These are phyloP conservation scores for Pelosia muscerda DNA, from an alignment of 2,888 invertebrate genomes.

Conservation along the genomic window DNA sequence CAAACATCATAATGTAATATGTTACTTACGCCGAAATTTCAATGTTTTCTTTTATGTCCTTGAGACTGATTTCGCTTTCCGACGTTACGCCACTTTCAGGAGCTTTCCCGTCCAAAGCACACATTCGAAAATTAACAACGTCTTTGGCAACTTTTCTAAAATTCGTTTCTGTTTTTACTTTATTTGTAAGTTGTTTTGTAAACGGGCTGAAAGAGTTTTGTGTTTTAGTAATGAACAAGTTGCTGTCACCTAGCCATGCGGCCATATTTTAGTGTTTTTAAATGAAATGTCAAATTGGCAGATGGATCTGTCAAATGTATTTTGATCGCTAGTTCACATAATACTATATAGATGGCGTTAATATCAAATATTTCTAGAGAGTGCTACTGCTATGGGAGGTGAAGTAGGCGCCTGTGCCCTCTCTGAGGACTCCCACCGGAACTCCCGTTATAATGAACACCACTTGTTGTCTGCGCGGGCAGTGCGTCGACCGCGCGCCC, in stretches of 20 bases:
- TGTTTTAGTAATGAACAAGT: constrained; percentile 49
- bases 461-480: constrained; percentile 84
- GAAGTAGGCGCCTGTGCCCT: constrained; percentile 70
- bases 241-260: constrained; percentile 75
- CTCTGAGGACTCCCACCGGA: constrained; percentile 78
- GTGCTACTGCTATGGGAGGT: constrained; percentile 62
- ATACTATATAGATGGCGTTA: constrained; percentile 70
- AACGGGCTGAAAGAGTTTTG: constrained; percentile 41
- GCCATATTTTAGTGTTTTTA: constrained; percentile 74
- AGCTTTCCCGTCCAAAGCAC: constrained; percentile 48
- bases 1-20: constrained; percentile 17
- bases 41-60: constrained; percentile 56
- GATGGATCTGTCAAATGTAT: neutral
- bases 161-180: constrained; percentile 44
- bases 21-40: constrained; percentile 63
- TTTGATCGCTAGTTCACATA: constrained; percentile 13
- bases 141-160: constrained; percentile 45
- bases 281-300: constrained; percentile 34
- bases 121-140: constrained; percentile 48
- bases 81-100: constrained; percentile 55
- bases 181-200: constrained; percentile 47
- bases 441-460: constrained; percentile 85
- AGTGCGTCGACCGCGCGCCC: constrained; percentile 86
- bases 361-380: constrained; percentile 57
- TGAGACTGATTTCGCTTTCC: constrained; percentile 56